phyloP scores from a whole-genome alignment of 2,113 vertebrate genomes.

The Dromiciops gliroides region DNA sequence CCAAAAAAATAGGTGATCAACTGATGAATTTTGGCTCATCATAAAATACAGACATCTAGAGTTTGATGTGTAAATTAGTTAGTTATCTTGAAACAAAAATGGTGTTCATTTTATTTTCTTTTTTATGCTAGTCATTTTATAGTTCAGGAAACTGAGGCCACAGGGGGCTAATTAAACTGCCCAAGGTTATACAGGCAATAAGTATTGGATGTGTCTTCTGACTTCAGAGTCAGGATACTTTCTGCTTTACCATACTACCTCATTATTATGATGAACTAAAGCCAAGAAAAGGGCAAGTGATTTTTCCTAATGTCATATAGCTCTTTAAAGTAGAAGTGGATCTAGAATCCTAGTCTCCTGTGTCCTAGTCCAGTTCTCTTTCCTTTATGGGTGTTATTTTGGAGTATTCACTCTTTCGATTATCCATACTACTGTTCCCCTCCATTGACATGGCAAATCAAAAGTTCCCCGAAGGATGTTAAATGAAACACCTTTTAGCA shows the following conservation, averaged over 20 bases:
- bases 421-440: not conserved
- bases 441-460: not conserved
- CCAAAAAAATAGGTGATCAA: not conserved
- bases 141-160: not conserved
- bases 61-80: not conserved
- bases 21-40: not conserved
- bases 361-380: not conserved
- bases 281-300: not conserved
- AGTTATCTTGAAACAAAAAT: not conserved
- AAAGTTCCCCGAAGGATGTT: not conserved
- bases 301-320: not conserved
- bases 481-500: slow-evolving; percentile 26
- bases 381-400: not conserved
- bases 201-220: not conserved
- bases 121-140: not conserved
- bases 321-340: not conserved
- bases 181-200: not conserved
- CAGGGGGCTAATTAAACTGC: not conserved
- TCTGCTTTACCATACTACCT: not conserved
- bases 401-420: not conserved
- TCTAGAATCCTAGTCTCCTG: not conserved
- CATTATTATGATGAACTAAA: not conserved
- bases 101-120: not conserved
- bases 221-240: not conserved
- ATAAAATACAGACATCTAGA: not conserved